Conservation (phyloP, 2,888 invertebrate genomes). For the Drosophila fungiperda region DNA sequence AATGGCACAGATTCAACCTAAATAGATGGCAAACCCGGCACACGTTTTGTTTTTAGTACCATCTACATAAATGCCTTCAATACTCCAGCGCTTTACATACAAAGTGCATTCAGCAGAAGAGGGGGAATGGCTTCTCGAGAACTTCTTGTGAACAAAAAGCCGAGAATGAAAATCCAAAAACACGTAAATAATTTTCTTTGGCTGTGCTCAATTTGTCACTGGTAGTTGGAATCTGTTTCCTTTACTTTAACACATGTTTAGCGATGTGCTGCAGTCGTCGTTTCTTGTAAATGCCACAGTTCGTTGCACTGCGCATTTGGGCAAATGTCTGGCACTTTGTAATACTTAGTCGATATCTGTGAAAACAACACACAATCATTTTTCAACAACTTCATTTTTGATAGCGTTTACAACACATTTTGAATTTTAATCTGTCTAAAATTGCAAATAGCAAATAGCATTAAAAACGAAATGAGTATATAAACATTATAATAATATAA, state of each 20-base stretch:
- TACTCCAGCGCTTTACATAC: constrained; percentile 7
- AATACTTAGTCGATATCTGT: background rate
- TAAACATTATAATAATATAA: background rate
- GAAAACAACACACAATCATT: background rate
- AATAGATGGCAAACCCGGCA: constrained; percentile 7
- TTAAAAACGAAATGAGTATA: background rate
- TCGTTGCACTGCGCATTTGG: constrained; percentile 7
- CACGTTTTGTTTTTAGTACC: constrained; percentile 29
- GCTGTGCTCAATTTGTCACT: constrained; percentile 19
- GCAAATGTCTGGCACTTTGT: background rate
- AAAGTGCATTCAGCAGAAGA: constrained; percentile 21
- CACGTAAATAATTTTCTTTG: constrained; percentile 19
- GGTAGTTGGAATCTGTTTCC: constrained; percentile 11
- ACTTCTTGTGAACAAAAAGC: background rate
- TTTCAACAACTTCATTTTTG: background rate
- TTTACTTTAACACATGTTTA: constrained; percentile 16
- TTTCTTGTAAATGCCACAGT: constrained; percentile 1
- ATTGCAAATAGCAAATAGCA: background rate
- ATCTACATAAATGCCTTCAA: constrained; percentile 9
- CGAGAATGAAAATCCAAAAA: constrained; percentile 12
- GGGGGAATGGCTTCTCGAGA: background rate
- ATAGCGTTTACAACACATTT: background rate
- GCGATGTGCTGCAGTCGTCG: background rate
- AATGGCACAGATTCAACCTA: constrained; percentile 12
- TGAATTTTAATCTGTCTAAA: constrained; percentile 2